Conservation (phyloP, 1,140 invertebrate species). For the Tetranychus cinnabarinus region DNA sequence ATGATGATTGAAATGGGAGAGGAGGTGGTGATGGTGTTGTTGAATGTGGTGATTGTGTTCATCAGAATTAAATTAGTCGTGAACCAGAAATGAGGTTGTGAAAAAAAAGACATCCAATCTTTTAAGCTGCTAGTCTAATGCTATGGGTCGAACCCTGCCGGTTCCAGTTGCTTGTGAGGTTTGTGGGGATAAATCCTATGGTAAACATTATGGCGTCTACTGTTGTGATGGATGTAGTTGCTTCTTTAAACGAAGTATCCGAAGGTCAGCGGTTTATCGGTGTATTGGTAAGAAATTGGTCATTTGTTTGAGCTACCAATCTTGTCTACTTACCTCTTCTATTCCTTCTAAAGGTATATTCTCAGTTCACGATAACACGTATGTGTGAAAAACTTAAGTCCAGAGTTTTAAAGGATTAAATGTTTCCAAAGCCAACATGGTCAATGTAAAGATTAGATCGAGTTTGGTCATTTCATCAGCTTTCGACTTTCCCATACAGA, state of each 20-base stretch:
- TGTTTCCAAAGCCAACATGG: neutral
- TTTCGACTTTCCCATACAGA: neutral
- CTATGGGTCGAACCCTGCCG: constrained; percentile 35
- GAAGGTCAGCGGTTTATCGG: constrained; percentile 38
- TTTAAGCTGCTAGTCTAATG: neutral
- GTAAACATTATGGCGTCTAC: constrained; percentile 62
- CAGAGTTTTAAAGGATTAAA: neutral
- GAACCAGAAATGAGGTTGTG: neutral
- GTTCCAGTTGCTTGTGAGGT: constrained; percentile 42
- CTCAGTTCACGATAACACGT: no score
- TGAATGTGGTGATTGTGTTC: neutral
- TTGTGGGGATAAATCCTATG: constrained; percentile 61
- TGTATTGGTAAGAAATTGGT: constrained; percentile 46
- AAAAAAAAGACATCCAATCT: no score
- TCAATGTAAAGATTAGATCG: neutral
- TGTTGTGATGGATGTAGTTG: constrained; percentile 72
- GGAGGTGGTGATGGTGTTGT: neutral
- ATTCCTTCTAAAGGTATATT: no score
- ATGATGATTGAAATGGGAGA: neutral
- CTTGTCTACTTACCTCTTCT: no score
- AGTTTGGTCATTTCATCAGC: neutral
- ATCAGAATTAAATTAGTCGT: neutral
- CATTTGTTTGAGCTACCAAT: neutral
- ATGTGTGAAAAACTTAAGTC: no score
- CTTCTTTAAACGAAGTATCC: constrained; percentile 57